Conservation (phyloP, 2,888 invertebrate species). For the Yponomeuta plumbellus region DNA sequence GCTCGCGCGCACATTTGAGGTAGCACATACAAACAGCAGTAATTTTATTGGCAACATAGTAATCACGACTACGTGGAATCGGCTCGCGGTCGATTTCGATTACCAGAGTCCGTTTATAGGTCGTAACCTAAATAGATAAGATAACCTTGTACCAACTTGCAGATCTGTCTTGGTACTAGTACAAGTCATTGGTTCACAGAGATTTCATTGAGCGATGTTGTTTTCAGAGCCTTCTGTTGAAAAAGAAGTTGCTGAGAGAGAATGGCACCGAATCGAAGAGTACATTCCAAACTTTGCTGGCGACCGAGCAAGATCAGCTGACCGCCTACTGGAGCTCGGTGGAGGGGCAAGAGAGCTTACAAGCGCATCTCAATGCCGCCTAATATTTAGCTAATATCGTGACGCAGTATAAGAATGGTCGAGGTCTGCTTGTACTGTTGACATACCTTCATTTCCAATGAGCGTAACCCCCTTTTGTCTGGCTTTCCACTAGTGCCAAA, state of each 20-base stretch:
- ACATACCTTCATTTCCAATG: background rate
- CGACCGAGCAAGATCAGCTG: constrained; percentile 81
- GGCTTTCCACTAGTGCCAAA: constrained; percentile 2
- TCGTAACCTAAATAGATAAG: constrained; percentile 53
- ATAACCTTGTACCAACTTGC: constrained; percentile 38
- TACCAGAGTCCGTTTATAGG: constrained; percentile 27
- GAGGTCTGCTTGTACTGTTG: background rate
- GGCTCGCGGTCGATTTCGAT: constrained; percentile 19
- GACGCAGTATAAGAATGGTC: background rate
- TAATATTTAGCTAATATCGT: constrained; percentile 18
- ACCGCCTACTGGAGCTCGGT: constrained; percentile 84
- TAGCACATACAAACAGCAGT: constrained; percentile 33
- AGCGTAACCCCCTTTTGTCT: background rate
- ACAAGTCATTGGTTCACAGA: constrained; percentile 1
- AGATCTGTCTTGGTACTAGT: background rate
- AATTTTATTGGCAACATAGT: constrained; percentile 40
- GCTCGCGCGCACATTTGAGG: constrained; percentile 23
- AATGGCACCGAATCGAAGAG: constrained; percentile 74
- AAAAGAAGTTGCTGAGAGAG: constrained; percentile 59
- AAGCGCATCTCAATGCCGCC: constrained; percentile 31
- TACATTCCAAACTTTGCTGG: constrained; percentile 79
- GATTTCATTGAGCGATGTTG: background rate
- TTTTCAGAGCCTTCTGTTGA: constrained; percentile 78
- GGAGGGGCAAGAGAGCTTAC: constrained; percentile 79
- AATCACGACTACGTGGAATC: constrained; percentile 22